Percentiles rank a stretch among this genome's conserved stretches.
Evolutionary conservation across 2,797 vertebrate species (phyloP).

Genomic region (Harpagifer antarcticus): DNA sequence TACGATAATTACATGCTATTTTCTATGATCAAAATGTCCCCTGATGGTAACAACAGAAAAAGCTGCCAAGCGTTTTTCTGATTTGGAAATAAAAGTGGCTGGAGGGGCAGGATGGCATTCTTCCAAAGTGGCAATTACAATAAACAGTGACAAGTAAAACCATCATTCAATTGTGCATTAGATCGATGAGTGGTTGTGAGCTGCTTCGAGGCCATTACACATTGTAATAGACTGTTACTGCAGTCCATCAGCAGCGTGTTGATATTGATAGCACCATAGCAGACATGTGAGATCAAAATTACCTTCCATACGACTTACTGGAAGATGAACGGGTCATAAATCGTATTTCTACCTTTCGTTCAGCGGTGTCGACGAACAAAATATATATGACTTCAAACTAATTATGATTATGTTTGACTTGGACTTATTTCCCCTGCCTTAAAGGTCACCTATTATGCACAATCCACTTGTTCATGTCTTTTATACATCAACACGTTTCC

Average conservation of each 20-base stretch:
- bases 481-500: no score
- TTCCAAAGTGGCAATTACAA: conserved; percentile 44
- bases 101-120: background rate
- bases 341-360: background rate
- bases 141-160: conserved; percentile 16
- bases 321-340: background rate
- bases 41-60: background rate
- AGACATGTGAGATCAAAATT: background rate
- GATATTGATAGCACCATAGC: background rate
- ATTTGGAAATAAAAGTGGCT: background rate
- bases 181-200: background rate
- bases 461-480: no score
- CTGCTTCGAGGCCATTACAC: background rate
- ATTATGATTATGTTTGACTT: background rate
- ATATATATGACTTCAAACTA: no score
- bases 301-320: background rate
- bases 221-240: background rate
- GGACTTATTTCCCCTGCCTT: background rate
- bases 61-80: conserved; percentile 17
- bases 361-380: background rate
- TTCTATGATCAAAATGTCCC: conserved; percentile 17
- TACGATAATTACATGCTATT: background rate
- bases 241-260: background rate
- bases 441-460: background rate
- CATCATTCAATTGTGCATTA: conserved; percentile 6